Evolutionary conservation across 2,797 vertebrate genomes (phyloP).

Genomic region (Pangasius sanitwongsei): DNA sequence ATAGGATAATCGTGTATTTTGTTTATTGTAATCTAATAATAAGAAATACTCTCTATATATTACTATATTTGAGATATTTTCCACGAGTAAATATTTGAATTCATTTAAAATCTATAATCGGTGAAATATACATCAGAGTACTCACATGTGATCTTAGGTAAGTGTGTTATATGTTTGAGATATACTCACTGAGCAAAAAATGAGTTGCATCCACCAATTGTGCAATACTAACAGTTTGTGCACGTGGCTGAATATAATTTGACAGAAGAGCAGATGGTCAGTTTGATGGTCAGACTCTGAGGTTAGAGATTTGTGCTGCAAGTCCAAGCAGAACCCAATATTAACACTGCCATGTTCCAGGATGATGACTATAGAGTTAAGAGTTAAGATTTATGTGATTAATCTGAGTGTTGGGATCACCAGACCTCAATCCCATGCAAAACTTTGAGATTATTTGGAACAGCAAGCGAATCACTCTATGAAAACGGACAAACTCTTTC

Average conservation of each 20-base stretch:
- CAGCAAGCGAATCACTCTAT: not conserved
- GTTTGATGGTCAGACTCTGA: not conserved
- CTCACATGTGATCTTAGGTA: too few species aligned
- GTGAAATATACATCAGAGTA: too few species aligned
- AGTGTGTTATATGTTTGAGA: not conserved
- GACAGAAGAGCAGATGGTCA: not conserved
- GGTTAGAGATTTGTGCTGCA: not conserved
- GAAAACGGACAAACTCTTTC: too few species aligned
- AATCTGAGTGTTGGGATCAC: not conserved
- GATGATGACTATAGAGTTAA: not conserved
- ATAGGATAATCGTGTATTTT: too few species aligned
- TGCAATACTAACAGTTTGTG: not conserved
- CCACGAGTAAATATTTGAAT: too few species aligned
- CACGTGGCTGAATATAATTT: not conserved
- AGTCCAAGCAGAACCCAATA: not conserved
- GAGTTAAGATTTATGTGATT: not conserved
- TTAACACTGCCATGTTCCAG: not conserved
- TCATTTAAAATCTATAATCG: too few species aligned
- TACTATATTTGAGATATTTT: too few species aligned
- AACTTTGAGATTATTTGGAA: not conserved
- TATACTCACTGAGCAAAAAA: not conserved
- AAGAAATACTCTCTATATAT: too few species aligned
- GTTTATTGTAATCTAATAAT: too few species aligned
- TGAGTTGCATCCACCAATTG: not conserved
- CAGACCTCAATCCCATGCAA: not conserved